Percentiles rank a stretch among this genome's conserved stretches.
Conservation (phyloP, 2,113 vertebrate genomes). For the Rhynchomys soricoides region DNA sequence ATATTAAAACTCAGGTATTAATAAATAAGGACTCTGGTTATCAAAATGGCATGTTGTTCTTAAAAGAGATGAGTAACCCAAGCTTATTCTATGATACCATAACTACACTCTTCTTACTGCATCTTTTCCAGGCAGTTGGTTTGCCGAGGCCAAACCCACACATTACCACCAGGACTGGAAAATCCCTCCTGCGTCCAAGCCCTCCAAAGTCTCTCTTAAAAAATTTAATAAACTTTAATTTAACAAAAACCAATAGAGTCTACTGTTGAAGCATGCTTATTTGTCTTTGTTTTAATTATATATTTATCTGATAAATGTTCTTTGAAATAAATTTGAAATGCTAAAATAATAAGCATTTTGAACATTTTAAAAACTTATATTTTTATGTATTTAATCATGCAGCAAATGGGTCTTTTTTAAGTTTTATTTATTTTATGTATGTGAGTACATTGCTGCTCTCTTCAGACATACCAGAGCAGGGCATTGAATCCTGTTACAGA, state of each 20-base stretch:
- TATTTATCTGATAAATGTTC: neutral
- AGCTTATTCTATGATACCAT: neutral
- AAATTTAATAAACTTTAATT: neutral
- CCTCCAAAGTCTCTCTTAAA: neutral
- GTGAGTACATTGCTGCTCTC: no score
- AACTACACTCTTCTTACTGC: neutral
- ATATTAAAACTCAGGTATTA: constrained; percentile 7
- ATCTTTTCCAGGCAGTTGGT: neutral
- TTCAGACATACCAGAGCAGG: no score
- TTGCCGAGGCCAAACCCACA: neutral
- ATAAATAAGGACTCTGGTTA: neutral
- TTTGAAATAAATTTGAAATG: no score
- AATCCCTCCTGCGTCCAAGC: neutral
- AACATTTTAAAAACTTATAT: neutral
- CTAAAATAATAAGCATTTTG: neutral
- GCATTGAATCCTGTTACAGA: no score
- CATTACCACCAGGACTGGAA: neutral
- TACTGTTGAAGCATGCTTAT: neutral
- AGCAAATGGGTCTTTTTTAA: neutral
- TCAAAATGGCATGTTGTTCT: neutral
- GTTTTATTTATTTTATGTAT: no score
- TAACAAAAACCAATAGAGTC: neutral
- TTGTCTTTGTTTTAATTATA: neutral
- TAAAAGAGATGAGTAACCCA: neutral
- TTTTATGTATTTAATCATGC: neutral